These are phyloP conservation scores for Synergus laeviventris DNA, from an alignment of 2,888 invertebrate species.

Conservation along the genomic window DNA sequence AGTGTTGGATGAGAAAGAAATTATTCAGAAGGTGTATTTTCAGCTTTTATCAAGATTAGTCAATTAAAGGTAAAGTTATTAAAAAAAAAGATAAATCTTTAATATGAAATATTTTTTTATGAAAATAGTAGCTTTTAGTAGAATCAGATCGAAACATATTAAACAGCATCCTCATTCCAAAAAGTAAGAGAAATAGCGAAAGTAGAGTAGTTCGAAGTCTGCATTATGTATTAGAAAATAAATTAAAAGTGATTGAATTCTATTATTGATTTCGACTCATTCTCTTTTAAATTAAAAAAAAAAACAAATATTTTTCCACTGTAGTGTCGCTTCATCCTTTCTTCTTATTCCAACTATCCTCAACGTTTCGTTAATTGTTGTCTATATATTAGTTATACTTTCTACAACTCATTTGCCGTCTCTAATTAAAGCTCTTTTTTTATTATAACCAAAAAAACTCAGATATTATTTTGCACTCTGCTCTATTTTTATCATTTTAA, in stretches of 20 bases:
- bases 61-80: too few species aligned
- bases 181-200: background rate
- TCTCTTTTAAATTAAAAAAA: background rate
- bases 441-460: background rate
- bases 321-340: background rate
- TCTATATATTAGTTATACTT: background rate
- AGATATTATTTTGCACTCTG: background rate
- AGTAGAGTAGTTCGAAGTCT: background rate
- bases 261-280: background rate
- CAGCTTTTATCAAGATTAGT: too few species aligned
- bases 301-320: background rate
- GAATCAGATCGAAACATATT: too few species aligned
- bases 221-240: background rate
- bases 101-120: too few species aligned
- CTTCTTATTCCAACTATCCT: background rate
- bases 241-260: conserved; percentile 1
- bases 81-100: too few species aligned
- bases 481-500: background rate
- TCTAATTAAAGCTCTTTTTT: background rate
- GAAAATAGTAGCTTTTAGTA: too few species aligned
- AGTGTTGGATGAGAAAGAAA: too few species aligned
- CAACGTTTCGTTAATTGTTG: background rate
- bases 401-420: background rate
- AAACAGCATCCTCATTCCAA: background rate
- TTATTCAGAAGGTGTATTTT: too few species aligned